A percentile compares a stretch with the other conserved stretches of the same genome.
These are phyloP conservation scores for Diogma glabrata DNA, from an alignment of 2,888 invertebrate species.

Conservation along the genomic window DNA sequence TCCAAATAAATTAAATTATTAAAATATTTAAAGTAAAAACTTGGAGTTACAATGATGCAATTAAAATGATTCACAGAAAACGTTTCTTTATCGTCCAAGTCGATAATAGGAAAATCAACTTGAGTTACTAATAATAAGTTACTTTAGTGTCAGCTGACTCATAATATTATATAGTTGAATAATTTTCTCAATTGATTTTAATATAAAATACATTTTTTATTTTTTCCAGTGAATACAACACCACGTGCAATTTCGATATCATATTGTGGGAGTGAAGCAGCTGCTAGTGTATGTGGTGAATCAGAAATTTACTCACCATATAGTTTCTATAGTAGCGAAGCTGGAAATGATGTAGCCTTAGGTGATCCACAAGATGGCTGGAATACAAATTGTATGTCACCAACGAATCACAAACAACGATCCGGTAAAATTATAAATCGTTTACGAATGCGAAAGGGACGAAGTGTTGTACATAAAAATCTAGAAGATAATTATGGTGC, in stretches of 20 bases:
- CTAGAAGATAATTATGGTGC: constrained; percentile 85
- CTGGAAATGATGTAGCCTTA: constrained; percentile 35
- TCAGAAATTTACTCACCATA: constrained; percentile 76
- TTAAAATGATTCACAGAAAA: no score
- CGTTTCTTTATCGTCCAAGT: no score
- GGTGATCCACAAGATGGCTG: constrained; percentile 33
- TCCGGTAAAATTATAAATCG: constrained; percentile 42
- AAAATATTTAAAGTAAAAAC: no score
- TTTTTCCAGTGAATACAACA: constrained; percentile 18
- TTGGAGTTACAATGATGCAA: no score
- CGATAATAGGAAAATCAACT: no score
- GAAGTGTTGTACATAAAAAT: constrained; percentile 73
- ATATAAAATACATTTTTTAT: no score
- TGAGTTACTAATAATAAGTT: no score
- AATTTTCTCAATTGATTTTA: no score
- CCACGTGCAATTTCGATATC: constrained; percentile 56
- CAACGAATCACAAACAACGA: constrained; percentile 29
- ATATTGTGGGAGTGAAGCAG: constrained; percentile 68
- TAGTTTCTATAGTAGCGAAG: constrained; percentile 55
- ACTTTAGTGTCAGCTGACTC: no score
- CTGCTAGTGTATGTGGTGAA: constrained; percentile 58
- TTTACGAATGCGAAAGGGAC: constrained; percentile 63
- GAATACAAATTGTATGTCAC: not conserved
- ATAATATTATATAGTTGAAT: no score
- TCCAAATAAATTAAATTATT: no score